These are phyloP conservation scores for Melanostoma mellinum DNA, from an alignment of 2,888 invertebrate genomes.

Conservation along the genomic window DNA sequence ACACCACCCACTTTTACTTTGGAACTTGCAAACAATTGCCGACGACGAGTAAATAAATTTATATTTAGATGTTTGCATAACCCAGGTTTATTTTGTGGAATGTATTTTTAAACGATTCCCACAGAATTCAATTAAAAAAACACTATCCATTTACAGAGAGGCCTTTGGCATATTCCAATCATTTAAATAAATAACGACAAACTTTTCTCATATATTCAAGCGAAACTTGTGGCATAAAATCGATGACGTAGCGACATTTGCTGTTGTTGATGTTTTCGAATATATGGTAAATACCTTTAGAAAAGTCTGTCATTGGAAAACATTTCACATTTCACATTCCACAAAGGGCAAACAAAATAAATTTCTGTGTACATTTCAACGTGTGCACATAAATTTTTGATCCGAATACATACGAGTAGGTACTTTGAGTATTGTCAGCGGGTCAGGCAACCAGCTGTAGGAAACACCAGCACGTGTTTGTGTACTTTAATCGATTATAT, in stretches of 20 bases:
- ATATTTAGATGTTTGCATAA: slow-evolving; percentile 30
- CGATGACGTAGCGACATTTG: no score
- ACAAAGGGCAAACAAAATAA: no score
- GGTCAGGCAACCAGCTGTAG: background rate
- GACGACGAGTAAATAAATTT: slow-evolving; percentile 11
- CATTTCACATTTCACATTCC: no score
- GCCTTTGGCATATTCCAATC: slow-evolving; percentile 11
- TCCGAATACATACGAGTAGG: background rate
- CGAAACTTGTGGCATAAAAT: no score
- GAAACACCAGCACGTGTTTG: slow-evolving; percentile 9
- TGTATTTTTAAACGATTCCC: background rate
- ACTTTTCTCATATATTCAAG: background rate
- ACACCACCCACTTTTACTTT: background rate
- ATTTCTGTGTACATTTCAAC: background rate
- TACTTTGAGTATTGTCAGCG: background rate
- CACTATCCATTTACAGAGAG: background rate
- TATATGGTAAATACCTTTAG: no score
- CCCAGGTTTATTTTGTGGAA: background rate
- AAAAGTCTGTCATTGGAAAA: no score
- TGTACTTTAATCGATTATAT: background rate
- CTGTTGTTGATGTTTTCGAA: no score
- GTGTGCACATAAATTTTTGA: background rate
- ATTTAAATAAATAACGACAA: background rate
- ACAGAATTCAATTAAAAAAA: slow-evolving; percentile 27
- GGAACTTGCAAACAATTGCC: slow-evolving; percentile 16